A percentile compares a stretch with the other conserved stretches of the same genome.
These are phyloP conservation scores for Drosophila carrolli DNA, from an alignment of 1,140 invertebrate genomes.

Conservation along the genomic window DNA sequence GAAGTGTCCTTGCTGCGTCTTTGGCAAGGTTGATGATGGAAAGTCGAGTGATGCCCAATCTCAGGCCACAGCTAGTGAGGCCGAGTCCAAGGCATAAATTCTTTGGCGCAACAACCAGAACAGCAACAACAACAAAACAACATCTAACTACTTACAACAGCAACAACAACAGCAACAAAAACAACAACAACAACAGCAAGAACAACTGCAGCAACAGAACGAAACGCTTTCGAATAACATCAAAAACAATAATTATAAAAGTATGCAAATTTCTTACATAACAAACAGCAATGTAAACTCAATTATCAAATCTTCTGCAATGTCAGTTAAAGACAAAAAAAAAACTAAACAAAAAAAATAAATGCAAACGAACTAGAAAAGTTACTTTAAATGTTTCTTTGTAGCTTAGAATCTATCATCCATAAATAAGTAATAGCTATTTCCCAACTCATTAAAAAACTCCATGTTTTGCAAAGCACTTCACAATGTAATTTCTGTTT, in stretches of 20 bases:
- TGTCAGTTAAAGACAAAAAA: constrained; percentile 80
- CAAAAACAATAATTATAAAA: constrained; percentile 50
- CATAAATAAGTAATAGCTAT: background rate
- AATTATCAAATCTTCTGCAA: constrained; percentile 72
- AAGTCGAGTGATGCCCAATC: constrained; percentile 85
- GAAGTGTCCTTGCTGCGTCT: constrained; percentile 89
- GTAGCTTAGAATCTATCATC: too few species aligned
- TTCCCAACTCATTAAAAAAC: background rate
- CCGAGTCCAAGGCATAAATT: constrained; percentile 81
- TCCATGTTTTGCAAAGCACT: constrained; percentile 30
- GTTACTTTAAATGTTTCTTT: constrained; percentile 45
- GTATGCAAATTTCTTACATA: constrained; percentile 72
- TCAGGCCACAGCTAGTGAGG: constrained; percentile 81
- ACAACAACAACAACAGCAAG: constrained; percentile 71
- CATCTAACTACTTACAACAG: constrained; percentile 64
- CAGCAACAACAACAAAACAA: constrained; percentile 52
- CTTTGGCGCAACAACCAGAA: constrained; percentile 56
- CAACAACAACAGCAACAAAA: constrained; percentile 68
- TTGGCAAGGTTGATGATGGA: constrained; percentile 84
- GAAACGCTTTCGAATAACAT: constrained; percentile 83
- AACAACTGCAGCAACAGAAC: constrained; percentile 84
- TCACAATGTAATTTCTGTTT: constrained; percentile 54
- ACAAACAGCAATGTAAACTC: constrained; percentile 65
- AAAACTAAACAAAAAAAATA: constrained; percentile 68
- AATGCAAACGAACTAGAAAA: constrained; percentile 83